A percentile compares a stretch with the other conserved stretches of the same genome.
Evolutionary conservation across 1,140 invertebrate species (phyloP).

Genomic region (Cydia fagiglandana): DNA sequence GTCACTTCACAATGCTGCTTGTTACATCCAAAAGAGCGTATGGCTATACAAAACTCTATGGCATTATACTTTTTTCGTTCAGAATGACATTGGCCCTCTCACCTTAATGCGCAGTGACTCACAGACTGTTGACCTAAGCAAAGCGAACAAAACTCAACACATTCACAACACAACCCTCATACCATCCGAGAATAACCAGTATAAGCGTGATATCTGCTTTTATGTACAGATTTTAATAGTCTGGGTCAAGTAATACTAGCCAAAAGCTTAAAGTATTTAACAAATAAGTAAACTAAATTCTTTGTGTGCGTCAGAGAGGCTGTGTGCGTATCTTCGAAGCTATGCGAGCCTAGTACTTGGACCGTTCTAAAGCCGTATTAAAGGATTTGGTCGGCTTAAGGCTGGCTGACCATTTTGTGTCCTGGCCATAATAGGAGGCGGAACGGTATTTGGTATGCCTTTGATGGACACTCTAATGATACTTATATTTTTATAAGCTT

Average conservation of each 20-base stretch:
- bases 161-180: neutral
- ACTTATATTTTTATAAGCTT: neutral
- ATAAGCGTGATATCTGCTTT: neutral
- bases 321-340: slow-evolving; percentile 42
- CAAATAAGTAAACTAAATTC: slow-evolving; percentile 36
- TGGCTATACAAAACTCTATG: neutral
- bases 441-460: neutral
- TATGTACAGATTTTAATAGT: neutral
- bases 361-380: slow-evolving; percentile 24
- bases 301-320: slow-evolving; percentile 38
- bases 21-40: neutral
- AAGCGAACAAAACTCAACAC: slow-evolving; percentile 39
- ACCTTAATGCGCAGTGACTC: slow-evolving; percentile 35
- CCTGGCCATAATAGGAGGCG: neutral
- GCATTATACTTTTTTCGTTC: neutral
- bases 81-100: neutral
- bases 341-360: slow-evolving; percentile 50
- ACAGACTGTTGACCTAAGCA: slow-evolving; percentile 37
- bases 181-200: neutral
- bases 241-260: neutral
- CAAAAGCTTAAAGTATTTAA: neutral
- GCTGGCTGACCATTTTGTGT: slow-evolving; percentile 9
- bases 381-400: slow-evolving; percentile 29
- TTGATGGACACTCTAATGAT: neutral
- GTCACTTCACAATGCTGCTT: slow-evolving; percentile 10